Evolutionary conservation across 2,113 vertebrate species (phyloP).

Genomic region (Corythornis vintsioides): DNA sequence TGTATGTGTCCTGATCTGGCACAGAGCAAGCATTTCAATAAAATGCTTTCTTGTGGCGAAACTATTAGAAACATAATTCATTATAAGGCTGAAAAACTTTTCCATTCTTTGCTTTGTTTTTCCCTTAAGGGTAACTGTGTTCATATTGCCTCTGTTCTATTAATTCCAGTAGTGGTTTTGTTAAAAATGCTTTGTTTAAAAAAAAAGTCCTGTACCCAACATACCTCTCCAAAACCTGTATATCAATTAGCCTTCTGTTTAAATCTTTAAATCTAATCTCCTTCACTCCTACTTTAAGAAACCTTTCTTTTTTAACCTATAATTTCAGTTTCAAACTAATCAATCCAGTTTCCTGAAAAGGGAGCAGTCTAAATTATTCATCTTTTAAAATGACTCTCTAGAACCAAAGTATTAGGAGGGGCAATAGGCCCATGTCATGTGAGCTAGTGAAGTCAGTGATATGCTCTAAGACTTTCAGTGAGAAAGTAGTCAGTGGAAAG

Average conservation of each 20-base stretch:
- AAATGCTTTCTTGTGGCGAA: slow-evolving; percentile 85
- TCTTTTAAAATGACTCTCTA: slow-evolving; percentile 1
- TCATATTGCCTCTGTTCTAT: slow-evolving; percentile 75
- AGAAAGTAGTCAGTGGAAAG: neutral
- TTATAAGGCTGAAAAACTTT: slow-evolving; percentile 81
- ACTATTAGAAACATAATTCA: slow-evolving; percentile 82
- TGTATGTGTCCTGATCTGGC: slow-evolving; percentile 78
- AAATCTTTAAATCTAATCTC: neutral
- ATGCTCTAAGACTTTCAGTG: neutral
- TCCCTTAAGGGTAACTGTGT: slow-evolving; percentile 74
- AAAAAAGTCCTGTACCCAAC: neutral
- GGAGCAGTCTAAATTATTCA: neutral
- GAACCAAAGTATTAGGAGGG: neutral
- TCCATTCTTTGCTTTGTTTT: slow-evolving; percentile 78
- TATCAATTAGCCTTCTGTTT: slow-evolving; percentile 28
- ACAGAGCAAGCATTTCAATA: slow-evolving; percentile 76
- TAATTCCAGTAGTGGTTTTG: slow-evolving; percentile 75
- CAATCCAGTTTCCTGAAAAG: neutral
- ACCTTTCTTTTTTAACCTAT: neutral
- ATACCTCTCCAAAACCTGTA: neutral
- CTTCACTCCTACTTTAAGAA: neutral
- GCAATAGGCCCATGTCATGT: neutral
- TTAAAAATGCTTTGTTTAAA: slow-evolving; percentile 40
- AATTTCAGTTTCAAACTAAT: neutral
- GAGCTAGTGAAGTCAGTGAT: neutral